Base-by-base conservation (phyloP, 2,113 vertebrate species). In the Athene cunicularia region DNA sequence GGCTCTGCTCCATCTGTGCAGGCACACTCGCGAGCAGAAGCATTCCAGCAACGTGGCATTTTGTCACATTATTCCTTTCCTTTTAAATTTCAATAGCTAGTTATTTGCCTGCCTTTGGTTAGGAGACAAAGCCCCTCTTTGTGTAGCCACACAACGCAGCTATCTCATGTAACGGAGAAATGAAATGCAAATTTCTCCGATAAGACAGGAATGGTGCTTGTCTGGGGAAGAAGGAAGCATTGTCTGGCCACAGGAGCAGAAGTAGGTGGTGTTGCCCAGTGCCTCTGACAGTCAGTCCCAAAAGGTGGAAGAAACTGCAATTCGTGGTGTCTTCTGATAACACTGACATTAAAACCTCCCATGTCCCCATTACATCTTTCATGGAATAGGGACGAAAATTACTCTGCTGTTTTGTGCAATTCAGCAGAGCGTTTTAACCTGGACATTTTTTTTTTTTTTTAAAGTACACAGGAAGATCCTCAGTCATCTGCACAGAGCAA, bases 1-100 rank as follows among this genome's bases (percentile, higher is more conserved):
- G 55, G 87, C 88, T 95, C 74, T 72, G 67, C 94, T 97, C 97
- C 97, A 97, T 98, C 96, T 98, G 94, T 97, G 95, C 95, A 72
- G 27, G 76, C 92, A 83, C 3, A 8, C 93, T 96, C 22, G 8
- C 71, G 87, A 96, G 91, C 93, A 98, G 89, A 62, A 91, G 88
- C 90, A 95, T 92, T 93, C 93, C 94, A 95, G 88, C 80, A 94
- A 79, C 5, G 2, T 63, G 94, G 88, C 86, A 81, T 92, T 97
- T 96, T 39, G 9, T 89, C 90, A 90, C 17, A 19, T 89, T 85
- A 89, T 82, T 92, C 86, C 80, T 73, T 83, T 60, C 80, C 88
- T 39, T 91, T 88, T 79, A 76, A 67, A 76, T 83, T 76, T 75
- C 95, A 91, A 71, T 88, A 88, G 90, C 92, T 66, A 82, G 70